These are phyloP conservation scores for Laticauda laticaudata DNA, from an alignment of 2,113 vertebrate genomes.

Conservation along the genomic window DNA sequence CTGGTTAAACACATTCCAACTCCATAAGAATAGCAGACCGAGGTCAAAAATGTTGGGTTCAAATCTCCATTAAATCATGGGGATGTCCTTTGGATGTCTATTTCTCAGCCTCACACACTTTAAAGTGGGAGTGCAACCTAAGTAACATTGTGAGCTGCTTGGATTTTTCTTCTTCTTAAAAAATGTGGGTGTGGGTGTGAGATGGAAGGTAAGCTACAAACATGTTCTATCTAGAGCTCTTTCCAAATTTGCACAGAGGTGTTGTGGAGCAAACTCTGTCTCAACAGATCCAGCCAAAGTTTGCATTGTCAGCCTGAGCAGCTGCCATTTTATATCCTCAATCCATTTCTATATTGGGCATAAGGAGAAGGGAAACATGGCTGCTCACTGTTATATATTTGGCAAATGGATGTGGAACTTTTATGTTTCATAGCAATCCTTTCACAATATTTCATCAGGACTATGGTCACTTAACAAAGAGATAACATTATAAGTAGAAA, in stretches of 20 bases:
- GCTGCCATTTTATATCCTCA: neutral
- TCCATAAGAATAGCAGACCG: neutral
- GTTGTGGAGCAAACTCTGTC: no score
- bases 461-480: accelerated
- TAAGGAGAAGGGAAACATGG: neutral
- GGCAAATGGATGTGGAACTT: accelerated
- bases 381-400: accelerated
- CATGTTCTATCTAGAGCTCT: neutral
- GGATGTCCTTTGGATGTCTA: neutral
- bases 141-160: neutral
- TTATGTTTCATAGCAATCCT: accelerated
- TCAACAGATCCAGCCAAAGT: neutral
- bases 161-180: neutral
- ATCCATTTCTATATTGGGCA: neutral
- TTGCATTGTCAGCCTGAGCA: neutral
- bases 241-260: neutral
- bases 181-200: neutral
- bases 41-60: neutral
- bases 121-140: neutral
- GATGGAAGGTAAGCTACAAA: neutral
- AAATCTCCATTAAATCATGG: neutral
- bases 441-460: neutral
- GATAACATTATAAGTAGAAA: neutral
- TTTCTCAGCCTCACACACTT: neutral
- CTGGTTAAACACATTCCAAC: no score